phyloP scores from a whole-genome alignment of 2,113 vertebrate species.

The Hyaena hyaena region DNA sequence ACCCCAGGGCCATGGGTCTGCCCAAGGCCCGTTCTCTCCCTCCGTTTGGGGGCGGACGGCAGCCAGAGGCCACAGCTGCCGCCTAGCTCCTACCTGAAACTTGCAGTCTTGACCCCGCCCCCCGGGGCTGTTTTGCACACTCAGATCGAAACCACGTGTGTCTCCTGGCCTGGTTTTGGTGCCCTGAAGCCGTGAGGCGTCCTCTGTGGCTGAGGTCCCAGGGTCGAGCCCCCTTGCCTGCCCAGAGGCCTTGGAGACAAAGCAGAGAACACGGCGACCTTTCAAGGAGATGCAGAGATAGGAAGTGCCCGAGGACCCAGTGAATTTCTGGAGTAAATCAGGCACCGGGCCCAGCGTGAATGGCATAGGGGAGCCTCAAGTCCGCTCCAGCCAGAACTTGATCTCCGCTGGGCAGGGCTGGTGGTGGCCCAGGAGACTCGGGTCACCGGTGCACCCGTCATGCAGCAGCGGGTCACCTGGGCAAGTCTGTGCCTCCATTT shows the following conservation, averaged over 20 bases:
- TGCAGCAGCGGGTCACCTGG: not conserved
- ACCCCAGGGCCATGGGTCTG: not conserved
- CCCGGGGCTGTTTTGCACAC: not conserved
- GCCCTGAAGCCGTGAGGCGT: not conserved
- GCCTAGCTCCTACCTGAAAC: not conserved
- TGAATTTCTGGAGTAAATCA: not conserved
- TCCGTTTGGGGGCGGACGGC: not conserved
- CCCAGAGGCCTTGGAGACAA: not conserved
- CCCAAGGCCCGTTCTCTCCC: not conserved
- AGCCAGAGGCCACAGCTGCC: not conserved
- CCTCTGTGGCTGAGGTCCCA: not conserved
- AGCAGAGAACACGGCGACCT: not conserved
- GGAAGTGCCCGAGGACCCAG: rapidly evolving
- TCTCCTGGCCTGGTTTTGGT: not conserved
- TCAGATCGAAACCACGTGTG: not conserved
- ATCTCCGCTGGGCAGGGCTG: not conserved
- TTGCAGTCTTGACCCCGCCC: not conserved
- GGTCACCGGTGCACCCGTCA: not conserved
- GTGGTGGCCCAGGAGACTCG: not conserved
- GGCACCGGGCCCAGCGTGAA: rapidly evolving
- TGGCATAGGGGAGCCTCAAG: rapidly evolving
- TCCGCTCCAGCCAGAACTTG: rapidly evolving
- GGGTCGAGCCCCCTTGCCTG: not conserved
- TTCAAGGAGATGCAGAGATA: not conserved
- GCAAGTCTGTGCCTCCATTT: not conserved